phyloP scores from a whole-genome alignment of 2,113 vertebrate genomes.

The Eulacestoma nigropectus region DNA sequence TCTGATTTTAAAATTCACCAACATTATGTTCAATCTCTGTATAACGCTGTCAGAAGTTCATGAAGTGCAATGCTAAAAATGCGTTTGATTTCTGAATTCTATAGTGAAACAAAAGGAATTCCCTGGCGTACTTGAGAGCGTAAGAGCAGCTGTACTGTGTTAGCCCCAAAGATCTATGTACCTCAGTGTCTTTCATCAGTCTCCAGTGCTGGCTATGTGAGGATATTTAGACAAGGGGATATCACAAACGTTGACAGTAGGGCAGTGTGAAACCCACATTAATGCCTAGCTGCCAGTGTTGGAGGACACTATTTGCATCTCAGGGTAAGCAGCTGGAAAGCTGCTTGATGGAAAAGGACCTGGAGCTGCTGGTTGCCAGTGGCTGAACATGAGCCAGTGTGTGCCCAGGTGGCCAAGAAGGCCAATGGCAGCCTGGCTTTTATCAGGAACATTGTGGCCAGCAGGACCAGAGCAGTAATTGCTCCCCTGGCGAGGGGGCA shows the following conservation, averaged over 20 bases:
- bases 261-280: not conserved
- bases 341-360: not conserved
- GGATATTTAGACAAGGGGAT: not conserved
- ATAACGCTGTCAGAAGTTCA: not conserved
- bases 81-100: not conserved
- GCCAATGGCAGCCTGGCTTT: not conserved
- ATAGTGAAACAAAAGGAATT: not conserved
- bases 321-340: not conserved
- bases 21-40: not conserved
- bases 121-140: not conserved
- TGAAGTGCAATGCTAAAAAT: not conserved
- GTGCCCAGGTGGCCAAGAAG: not conserved
- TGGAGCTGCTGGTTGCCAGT: not conserved
- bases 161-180: not conserved
- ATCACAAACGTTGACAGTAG: not conserved
- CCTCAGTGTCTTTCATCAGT: not conserved
- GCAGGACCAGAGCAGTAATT: not conserved
- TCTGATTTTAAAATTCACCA: not conserved
- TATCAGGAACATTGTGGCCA: not conserved
- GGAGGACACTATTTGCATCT: not conserved
- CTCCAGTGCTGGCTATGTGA: not conserved
- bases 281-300: not conserved
- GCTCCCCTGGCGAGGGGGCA: not conserved
- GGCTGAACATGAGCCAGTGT: not conserved
- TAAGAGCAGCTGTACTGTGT: not conserved